Base-by-base conservation (phyloP, 2,888 invertebrate species). In the Orthosia gracilis region DNA sequence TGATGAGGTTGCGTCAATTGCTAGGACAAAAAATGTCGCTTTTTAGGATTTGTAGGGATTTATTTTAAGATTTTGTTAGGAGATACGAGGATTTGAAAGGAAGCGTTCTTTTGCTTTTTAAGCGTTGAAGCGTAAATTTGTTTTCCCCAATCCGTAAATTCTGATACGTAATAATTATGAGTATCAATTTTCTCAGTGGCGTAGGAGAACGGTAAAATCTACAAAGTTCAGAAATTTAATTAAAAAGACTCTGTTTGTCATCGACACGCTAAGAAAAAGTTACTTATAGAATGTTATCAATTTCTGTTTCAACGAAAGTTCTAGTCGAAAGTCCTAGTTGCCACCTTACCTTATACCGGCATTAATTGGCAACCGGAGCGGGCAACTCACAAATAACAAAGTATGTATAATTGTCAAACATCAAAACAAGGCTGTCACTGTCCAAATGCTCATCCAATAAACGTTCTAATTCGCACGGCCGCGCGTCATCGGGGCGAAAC, bases 381-480 rank as follows among this genome's bases (percentile, higher is more conserved):
- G 15, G 26, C 57, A 47, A 23, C 17, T 4, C 57, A 77, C 49
- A 77, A 59, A 61, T 55, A 40, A 49, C 17, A 54, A 59, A 64
- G 49, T 40, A 62, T 63, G 52, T 40, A 57, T 63, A 63, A 73
- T 67, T 70, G 57, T 68, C 65, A 76, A 69, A 58, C 52, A 26
- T 71, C 49, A 69, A 55, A 81, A 83, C 75, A 70, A 79, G 77
- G 64, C 76, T 82, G 84, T 82, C 84, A 84, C 77, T 74, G 82
- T 82, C 83, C 83, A 83, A 83, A 80, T 76, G 76, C 73, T 77
- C 82, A 85, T 85, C 86, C 86, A 87, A 91, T 91, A 89, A 89
- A 89, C 86, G 89, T 87, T 88, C 80, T 81, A 88, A 89, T 91
- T 92, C 91, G 90, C 91, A 91, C 91, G 90, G 87, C 88, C 85